Conservation (phyloP, 2,113 vertebrate species). For the Channa argus region DNA sequence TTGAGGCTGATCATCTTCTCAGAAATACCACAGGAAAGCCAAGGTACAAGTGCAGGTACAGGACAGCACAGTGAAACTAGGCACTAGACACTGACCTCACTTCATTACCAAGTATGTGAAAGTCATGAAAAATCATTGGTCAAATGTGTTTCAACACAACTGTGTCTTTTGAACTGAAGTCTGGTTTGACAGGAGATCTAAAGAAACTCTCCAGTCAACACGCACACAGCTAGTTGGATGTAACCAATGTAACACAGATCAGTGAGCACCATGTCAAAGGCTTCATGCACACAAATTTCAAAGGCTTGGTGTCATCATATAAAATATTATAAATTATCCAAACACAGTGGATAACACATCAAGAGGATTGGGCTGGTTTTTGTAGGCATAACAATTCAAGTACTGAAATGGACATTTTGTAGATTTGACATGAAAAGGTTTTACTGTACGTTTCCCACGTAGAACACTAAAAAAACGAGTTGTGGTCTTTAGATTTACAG, state of each 20-base stretch:
- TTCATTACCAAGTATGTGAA: background rate
- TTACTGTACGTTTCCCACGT: background rate
- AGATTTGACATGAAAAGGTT: background rate
- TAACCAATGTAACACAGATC: background rate
- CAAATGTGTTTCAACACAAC: background rate
- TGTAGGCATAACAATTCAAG: constrained; percentile 22
- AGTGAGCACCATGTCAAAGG: background rate
- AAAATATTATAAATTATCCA: background rate
- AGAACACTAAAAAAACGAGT: background rate
- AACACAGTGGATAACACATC: constrained; percentile 6
- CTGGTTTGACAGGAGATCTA: background rate
- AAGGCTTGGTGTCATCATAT: background rate
- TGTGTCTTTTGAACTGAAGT: background rate
- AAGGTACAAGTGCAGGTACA: constrained; percentile 13
- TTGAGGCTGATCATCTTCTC: constrained; percentile 41
- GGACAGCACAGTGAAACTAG: background rate
- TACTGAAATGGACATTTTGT: constrained; percentile 23
- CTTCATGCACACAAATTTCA: background rate
- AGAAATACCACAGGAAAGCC: constrained; percentile 56
- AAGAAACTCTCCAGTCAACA: background rate
- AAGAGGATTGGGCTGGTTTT: background rate
- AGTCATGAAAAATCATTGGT: background rate
- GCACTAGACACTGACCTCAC: background rate
- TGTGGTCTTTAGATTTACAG: constrained; percentile 15
- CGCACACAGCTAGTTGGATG: constrained; percentile 6